Base-by-base conservation (phyloP, 1,140 invertebrate species). In the Ceratoteleas bidentatus region DNA sequence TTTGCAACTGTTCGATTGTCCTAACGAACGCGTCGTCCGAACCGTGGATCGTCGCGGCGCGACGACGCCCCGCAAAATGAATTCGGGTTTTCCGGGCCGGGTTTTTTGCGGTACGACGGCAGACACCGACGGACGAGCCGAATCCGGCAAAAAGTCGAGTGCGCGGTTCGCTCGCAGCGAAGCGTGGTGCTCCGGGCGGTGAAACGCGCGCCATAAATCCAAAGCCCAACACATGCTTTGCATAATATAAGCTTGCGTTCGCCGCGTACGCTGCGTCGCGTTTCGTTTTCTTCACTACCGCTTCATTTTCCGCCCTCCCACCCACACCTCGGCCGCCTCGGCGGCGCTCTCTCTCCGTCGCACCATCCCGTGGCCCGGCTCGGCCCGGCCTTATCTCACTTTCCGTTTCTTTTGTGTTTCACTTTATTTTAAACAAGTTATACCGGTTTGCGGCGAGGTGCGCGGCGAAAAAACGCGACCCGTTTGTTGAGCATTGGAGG, bases 241-340 rank as follows among this genome's bases (percentile, higher is more conserved):
- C 89, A 91, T 90, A 90, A 90, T 91, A 89, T 90, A 90, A 90
- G 86, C 87, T 88, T 84, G 84, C 85, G 76, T 87, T 83, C 61
- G 75, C 70, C 74, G 56, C 62, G 45, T 68, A 72, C 73, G 57
- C 72, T 66, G 72, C 77, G 72, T 83, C 78, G 82, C 81, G 52
- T 84, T 84, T 83, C 80, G 53, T 83, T 86, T 86, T 64, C 70
- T 75, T 77, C 83, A 54, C 24, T 53, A 52, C 53, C 62, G 74
- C 65, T 74, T 75, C 75, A 60, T 68, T 76, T 60, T 69, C 65
- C 75, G 45, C 53, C 68, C 16, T 65, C 32, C 50, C 75, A 56
- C 78, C 56, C 43, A 61, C 76, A n/a, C 58, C 57, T 72, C 45
- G 56, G 45, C 50, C 47, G 34, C 43, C 62, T 40, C 50, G 33